Evolutionary conservation across 2,888 invertebrate species (phyloP), one percentile per base, ranked within the genome.

Genomic region (Ferdinandea cuprea): DNA sequence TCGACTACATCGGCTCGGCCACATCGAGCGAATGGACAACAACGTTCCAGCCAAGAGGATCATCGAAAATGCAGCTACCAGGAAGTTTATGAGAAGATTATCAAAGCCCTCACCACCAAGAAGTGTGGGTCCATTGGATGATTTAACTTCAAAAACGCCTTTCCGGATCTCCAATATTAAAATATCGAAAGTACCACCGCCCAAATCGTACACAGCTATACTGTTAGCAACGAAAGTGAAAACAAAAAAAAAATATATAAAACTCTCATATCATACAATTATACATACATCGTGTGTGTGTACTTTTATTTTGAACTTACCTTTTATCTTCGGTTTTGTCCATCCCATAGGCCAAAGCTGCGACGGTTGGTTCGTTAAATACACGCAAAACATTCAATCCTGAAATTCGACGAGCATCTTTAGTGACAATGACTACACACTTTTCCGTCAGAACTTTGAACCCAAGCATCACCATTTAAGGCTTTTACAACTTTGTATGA

Each of bases 71-170:
- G 99, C 99, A 42, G 93, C 91, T 0, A 96, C 97, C 46, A 99
- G 92, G 91, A 94, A 96, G 90, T 96, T 96, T n/a, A 99, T 98
- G 15, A 99, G 93, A 52, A 95, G 92, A 89, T 99, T 99, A 91
- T 99, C 99, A 88, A 99, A 99, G 92, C 99, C 99, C 92, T 99
- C 99, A 7, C 99, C 99, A 19, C 99, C 99, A 37, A 99, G 93
- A 91, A 99, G 95, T 0, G 99, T 99, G 91, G 99, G 99, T 17
- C 99, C 99, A 89, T 99, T 99, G 52, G 99, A 99, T 0, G 99
- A 99, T 91, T 99, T 99, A 8, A 99, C 99, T 91, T 99, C 99
- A 91, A 99, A 99, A n/a, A 99, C 99, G 1, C 99, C 99, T 90
- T 99, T 99, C 91, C 99, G 99, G 79, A 99, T 99, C 93, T 99